These are phyloP conservation scores for Drosophila engyochracea DNA, from an alignment of 2,888 invertebrate genomes.

Conservation along the genomic window DNA sequence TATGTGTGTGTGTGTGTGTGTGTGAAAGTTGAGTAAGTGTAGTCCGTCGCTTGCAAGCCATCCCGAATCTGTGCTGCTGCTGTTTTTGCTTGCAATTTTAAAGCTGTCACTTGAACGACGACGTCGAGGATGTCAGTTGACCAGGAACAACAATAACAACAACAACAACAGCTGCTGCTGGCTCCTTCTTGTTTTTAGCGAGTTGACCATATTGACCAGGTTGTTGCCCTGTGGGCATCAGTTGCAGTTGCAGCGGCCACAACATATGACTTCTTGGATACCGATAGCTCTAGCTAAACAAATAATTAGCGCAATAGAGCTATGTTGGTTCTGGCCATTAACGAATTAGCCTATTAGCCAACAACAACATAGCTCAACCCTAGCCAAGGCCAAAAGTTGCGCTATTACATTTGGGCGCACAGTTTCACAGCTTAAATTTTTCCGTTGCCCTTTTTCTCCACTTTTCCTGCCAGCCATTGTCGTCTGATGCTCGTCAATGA, in stretches of 20 bases:
- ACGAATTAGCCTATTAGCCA: constrained; percentile 37
- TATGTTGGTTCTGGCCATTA: constrained; percentile 19
- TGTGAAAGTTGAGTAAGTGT: constrained; percentile 44
- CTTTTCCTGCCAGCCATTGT: constrained; percentile 13
- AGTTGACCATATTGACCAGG: constrained; percentile 43
- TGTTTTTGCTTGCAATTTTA: constrained; percentile 44
- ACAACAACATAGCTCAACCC: constrained; percentile 7
- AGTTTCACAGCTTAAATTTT: constrained; percentile 8
- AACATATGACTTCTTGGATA: constrained; percentile 10
- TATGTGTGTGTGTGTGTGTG: constrained; percentile 18
- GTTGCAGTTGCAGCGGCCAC: constrained; percentile 1
- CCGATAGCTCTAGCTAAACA: constrained; percentile 10
- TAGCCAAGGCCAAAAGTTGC: constrained; percentile 29
- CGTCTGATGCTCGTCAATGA: constrained; percentile 50
- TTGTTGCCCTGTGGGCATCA: constrained; percentile 30
- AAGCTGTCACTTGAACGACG: constrained; percentile 50
- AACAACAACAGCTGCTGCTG: constrained; percentile 32
- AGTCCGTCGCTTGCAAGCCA: constrained; percentile 16
- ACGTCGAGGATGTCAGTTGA: constrained; percentile 46
- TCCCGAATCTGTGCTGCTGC: constrained; percentile 22
- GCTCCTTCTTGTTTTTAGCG: constrained; percentile 20
- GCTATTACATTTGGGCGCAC: not conserved
- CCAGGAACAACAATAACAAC: constrained; percentile 17
- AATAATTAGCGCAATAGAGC: constrained; percentile 17
- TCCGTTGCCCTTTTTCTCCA: not conserved